Evolutionary conservation across 2,113 vertebrate species (phyloP).

Genomic region (Cynoglossus semilaevis): DNA sequence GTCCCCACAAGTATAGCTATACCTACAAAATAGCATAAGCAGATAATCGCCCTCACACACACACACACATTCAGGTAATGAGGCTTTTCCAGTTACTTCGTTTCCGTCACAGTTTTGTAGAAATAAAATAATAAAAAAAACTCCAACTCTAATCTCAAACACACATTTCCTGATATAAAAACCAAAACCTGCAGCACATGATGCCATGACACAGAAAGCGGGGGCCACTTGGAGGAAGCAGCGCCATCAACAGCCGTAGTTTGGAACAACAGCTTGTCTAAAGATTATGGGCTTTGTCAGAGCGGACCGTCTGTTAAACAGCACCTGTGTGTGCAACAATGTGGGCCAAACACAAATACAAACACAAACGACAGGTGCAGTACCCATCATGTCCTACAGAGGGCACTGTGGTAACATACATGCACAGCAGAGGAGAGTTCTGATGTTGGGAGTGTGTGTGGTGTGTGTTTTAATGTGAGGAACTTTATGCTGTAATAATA

Average conservation of each 20-base stretch:
- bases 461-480: conserved; percentile 3
- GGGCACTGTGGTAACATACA: conserved; percentile 67
- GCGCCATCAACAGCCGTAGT: conserved; percentile 16
- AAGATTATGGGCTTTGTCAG: conserved; percentile 54
- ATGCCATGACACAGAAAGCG: conserved; percentile 9
- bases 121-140: too few species aligned
- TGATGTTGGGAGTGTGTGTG: too few species aligned
- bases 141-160: too few species aligned
- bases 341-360: conserved; percentile 26
- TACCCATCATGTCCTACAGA: conserved; percentile 58
- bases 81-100: too few species aligned
- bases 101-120: too few species aligned
- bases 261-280: conserved; percentile 55
- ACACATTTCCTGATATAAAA: neutral
- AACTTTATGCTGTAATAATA: neutral
- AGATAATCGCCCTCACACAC: too few species aligned
- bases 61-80: neutral
- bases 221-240: conserved; percentile 8
- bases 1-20: too few species aligned
- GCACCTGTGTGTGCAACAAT: conserved; percentile 42
- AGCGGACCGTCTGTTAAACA: conserved; percentile 58
- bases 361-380: too few species aligned
- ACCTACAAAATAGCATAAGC: too few species aligned
- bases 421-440: too few species aligned
- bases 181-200: conserved; percentile 2